phyloP scores from a whole-genome alignment of 2,888 invertebrate genomes.

The Emmelina monodactyla region DNA sequence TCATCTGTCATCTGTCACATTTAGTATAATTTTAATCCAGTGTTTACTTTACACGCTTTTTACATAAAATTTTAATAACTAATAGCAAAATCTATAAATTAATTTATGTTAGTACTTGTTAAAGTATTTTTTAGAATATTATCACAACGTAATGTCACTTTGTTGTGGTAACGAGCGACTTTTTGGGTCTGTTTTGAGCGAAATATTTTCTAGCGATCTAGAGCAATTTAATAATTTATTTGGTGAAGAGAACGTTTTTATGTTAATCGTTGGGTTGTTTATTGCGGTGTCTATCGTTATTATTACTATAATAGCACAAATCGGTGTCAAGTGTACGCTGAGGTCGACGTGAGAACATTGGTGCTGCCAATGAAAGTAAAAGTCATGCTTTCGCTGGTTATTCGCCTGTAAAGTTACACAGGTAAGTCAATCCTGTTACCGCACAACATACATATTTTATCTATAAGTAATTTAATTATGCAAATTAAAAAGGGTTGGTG shows the following conservation, averaged over 20 bases:
- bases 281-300: no score
- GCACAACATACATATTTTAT: no score
- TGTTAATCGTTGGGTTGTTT: neutral
- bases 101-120: neutral
- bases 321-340: conserved; percentile 11
- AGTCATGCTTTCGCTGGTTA: conserved; percentile 19
- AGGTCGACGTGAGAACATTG: neutral
- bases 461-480: no score
- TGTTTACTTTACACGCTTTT: no score
- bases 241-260: neutral
- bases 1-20: no score
- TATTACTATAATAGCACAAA: conserved; percentile 3
- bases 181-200: conserved; percentile 43
- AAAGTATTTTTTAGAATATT: neutral
- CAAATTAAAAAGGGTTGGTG: no score
- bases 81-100: neutral
- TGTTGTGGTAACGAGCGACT: conserved; percentile 55
- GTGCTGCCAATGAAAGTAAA: conserved; percentile 23
- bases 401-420: neutral
- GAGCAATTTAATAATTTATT: conserved; percentile 28
- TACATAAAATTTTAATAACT: neutral
- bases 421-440: no score
- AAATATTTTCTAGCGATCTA: conserved; percentile 43
- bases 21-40: no score
- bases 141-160: conserved; percentile 45